These are phyloP conservation scores for Pseudopipra pipra DNA, from an alignment of 2,113 vertebrate genomes.

Conservation along the genomic window DNA sequence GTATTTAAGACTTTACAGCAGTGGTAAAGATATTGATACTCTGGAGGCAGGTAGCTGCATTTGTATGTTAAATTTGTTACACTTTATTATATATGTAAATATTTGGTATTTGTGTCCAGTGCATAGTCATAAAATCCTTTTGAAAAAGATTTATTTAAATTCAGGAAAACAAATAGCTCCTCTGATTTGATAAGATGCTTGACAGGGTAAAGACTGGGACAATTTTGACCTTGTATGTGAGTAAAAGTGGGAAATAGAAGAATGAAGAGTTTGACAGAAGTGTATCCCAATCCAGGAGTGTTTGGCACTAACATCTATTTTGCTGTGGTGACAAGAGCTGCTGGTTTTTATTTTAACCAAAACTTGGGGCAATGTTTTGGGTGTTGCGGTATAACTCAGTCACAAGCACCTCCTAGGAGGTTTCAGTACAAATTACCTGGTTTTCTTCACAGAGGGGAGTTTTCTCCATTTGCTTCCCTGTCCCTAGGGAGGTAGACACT, in stretches of 20 bases:
- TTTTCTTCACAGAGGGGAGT: background rate
- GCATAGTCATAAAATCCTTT: background rate
- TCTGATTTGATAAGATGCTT: background rate
- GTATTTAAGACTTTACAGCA: background rate
- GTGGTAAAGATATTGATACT: background rate
- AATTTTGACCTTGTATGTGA: background rate
- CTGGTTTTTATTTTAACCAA: background rate
- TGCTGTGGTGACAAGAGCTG: background rate
- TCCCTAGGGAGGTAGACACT: background rate
- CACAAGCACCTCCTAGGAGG: background rate
- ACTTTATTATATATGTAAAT: background rate
- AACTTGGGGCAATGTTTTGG: background rate
- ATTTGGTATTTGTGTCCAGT: background rate
- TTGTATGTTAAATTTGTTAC: background rate
- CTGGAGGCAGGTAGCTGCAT: background rate
- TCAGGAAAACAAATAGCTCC: background rate
- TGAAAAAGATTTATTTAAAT: background rate
- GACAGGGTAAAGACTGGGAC: background rate
- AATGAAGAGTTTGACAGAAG: background rate
- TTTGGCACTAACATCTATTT: background rate
- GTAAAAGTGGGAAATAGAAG: background rate
- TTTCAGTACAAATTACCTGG: background rate
- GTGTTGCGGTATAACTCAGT: background rate
- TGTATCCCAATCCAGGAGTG: background rate
- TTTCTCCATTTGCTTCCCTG: background rate